Percentiles rank a stretch among this genome's conserved stretches.
These are phyloP conservation scores for Barbus barbus DNA, from an alignment of 2,113 vertebrate species.

Conservation along the genomic window DNA sequence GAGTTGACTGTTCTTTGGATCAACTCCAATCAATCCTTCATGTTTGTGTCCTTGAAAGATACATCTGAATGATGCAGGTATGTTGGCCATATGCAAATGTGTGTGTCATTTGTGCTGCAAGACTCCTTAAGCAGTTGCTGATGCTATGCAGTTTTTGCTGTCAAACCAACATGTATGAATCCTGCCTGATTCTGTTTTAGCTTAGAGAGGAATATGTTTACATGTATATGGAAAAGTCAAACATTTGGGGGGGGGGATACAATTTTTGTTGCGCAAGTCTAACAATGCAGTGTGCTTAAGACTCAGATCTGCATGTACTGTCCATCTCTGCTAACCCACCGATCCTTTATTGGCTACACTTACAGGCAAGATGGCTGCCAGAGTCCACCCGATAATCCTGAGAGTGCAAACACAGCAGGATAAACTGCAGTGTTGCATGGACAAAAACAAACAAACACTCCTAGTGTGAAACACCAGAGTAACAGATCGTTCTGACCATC, in stretches of 20 bases:
- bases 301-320: not conserved
- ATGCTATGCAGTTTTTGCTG: not conserved
- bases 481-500: not conserved
- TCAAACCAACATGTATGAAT: not conserved
- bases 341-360: not conserved
- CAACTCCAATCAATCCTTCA: not conserved
- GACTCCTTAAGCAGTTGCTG: not conserved
- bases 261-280: not conserved
- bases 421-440: not conserved
- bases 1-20: not conserved
- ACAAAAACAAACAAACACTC: constrained; percentile 26
- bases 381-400: constrained; percentile 20
- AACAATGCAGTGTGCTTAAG: not conserved
- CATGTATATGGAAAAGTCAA: not conserved
- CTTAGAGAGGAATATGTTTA: not conserved
- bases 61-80: not conserved
- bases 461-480: not conserved
- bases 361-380: not conserved
- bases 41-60: not conserved
- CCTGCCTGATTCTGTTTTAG: not conserved
- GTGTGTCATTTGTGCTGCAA: not conserved
- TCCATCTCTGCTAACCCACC: not conserved
- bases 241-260: not conserved
- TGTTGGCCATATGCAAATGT: not conserved
- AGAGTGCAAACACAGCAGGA: constrained; percentile 29